Conservation (phyloP, 2,797 vertebrate species). For the Gymnothorax reevesii region DNA sequence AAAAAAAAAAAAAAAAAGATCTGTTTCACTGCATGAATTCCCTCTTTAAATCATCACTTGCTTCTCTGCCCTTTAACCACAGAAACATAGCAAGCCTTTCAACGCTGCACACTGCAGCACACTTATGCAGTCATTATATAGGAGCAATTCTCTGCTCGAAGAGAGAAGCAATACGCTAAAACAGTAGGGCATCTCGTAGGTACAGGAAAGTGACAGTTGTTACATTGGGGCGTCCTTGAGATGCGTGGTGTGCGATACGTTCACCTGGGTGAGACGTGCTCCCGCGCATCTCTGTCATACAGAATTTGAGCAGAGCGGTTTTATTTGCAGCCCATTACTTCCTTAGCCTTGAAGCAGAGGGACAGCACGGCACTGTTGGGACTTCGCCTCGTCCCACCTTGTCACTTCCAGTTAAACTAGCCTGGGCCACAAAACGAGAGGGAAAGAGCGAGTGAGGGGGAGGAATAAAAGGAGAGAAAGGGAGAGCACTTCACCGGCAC, state of each 20-base stretch:
- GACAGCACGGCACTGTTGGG: constrained; percentile 33
- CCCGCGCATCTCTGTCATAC: constrained; percentile 18
- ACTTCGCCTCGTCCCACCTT: constrained; percentile 26
- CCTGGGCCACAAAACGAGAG: constrained; percentile 10
- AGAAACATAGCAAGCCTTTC: background rate
- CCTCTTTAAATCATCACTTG: constrained; percentile 8
- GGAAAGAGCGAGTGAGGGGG: constrained; percentile 17
- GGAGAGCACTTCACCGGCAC: background rate
- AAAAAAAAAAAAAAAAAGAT: background rate
- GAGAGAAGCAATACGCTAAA: background rate
- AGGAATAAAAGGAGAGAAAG: background rate
- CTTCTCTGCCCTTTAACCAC: constrained; percentile 17
- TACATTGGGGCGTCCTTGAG: constrained; percentile 7
- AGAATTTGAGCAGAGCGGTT: constrained; percentile 25
- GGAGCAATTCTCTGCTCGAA: background rate
- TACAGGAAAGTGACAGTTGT: background rate
- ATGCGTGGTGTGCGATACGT: constrained; percentile 2
- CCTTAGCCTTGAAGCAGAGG: constrained; percentile 31
- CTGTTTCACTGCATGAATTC: constrained; percentile 1
- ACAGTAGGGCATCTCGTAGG: background rate
- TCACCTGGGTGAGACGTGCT: background rate
- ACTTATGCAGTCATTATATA: background rate
- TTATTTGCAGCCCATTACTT: constrained; percentile 34
- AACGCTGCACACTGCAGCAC: background rate
- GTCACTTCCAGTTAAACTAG: constrained; percentile 39